phyloP scores from a whole-genome alignment of 2,113 vertebrate genomes.

The Misgurnus mizolepis region DNA sequence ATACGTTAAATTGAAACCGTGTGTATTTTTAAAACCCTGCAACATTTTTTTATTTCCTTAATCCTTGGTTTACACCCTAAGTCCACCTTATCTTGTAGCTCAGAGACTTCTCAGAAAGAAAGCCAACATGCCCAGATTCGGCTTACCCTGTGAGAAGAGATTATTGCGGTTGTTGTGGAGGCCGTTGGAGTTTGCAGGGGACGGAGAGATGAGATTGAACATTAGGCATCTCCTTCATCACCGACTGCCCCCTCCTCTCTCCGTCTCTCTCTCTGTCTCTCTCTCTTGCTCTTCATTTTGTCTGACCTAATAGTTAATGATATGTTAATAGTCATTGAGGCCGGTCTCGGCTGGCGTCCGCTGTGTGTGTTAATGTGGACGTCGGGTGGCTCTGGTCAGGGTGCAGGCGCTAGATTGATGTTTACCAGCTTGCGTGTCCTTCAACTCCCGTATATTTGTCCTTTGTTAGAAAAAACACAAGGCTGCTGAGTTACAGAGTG shows the following conservation, averaged over 20 bases:
- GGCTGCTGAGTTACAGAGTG: constrained; percentile 21
- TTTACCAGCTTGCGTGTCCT: constrained; percentile 50
- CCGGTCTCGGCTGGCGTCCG: constrained; percentile 41
- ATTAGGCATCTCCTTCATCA: constrained; percentile 48
- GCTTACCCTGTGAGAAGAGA: constrained; percentile 44
- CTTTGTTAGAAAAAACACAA: constrained; percentile 52
- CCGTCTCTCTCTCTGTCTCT: not conserved
- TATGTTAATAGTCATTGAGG: constrained; percentile 60
- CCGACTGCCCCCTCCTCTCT: constrained; percentile 48
- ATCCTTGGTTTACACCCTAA: not conserved
- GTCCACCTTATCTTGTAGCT: constrained; percentile 16
- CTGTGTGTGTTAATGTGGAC: constrained; percentile 53
- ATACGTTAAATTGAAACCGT: not conserved
- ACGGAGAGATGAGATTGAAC: constrained; percentile 44
- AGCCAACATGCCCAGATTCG: constrained; percentile 37
- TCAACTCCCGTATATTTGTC: constrained; percentile 56
- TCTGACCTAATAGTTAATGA: constrained; percentile 60
- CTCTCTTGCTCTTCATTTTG: constrained; percentile 53
- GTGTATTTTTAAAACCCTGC: not conserved
- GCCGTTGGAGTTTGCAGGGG: constrained; percentile 19
- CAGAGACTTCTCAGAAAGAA: not conserved
- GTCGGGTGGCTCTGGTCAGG: constrained; percentile 40
- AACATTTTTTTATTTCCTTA: not conserved
- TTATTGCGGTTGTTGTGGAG: constrained; percentile 51
- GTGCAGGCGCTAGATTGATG: constrained; percentile 52